Evolutionary conservation across 2,888 invertebrate genomes (phyloP).

Genomic region (Drosophila paranaensis): DNA sequence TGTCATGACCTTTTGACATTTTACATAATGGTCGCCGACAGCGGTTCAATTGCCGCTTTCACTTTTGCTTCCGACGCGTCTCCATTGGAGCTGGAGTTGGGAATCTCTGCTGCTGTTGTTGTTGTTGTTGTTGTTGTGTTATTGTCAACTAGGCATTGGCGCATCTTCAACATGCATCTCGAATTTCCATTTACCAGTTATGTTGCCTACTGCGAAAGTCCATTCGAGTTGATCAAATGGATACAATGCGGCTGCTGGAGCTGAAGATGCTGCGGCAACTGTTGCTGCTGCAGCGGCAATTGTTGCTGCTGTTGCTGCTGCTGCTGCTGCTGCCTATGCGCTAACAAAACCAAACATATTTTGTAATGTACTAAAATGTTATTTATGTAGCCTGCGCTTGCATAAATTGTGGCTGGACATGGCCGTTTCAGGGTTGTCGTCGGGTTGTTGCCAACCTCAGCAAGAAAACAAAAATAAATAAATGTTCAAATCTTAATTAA

Average conservation of each 20-base stretch:
- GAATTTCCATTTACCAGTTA: constrained; percentile 54
- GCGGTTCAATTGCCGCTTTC: constrained; percentile 52
- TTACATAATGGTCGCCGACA: constrained; percentile 49
- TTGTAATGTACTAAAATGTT: constrained; percentile 39
- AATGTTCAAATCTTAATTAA: not conserved
- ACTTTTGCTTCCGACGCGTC: constrained; percentile 53
- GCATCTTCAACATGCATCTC: constrained; percentile 51
- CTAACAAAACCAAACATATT: constrained; percentile 30
- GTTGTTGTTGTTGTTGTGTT: constrained; percentile 2
- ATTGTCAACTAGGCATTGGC: constrained; percentile 42
- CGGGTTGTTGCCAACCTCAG: no score
- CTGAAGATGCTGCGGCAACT: not conserved
- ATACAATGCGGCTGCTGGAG: constrained; percentile 10
- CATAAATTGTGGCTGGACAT: constrained; percentile 32
- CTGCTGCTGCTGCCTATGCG: constrained; percentile 41
- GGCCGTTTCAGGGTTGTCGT: constrained; percentile 13
- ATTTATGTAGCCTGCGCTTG: constrained; percentile 30
- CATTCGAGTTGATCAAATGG: constrained; percentile 35
- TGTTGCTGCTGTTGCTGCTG: constrained; percentile 24
- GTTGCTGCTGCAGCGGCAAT: not conserved
- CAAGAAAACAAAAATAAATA: not conserved
- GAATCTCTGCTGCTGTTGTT: not conserved
- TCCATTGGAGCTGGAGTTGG: not conserved
- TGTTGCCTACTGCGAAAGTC: constrained; percentile 45
- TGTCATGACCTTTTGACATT: constrained; percentile 62